Evolutionary conservation across 2,888 invertebrate species (phyloP), one percentile per base, ranked within the genome.

Genomic region (Drosophila testacea): DNA sequence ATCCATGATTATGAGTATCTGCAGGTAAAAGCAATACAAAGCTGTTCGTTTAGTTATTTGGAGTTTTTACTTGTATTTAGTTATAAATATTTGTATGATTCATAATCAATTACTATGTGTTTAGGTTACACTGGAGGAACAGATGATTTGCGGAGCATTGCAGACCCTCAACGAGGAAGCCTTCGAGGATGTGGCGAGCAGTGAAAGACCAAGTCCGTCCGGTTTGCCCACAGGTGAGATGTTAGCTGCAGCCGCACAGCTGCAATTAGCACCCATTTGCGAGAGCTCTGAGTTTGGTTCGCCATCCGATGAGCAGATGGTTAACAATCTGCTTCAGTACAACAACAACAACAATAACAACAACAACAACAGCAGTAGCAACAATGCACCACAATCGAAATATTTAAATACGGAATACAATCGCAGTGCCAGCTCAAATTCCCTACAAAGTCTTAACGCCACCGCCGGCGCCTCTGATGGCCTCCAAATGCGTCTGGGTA

Each of bases 101-200:
- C 13, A 9, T 36, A 22, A 41, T 39, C 7, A 11, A 44, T 34
- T 4, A 13, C 6, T 27, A 6, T 42, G 16, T 30, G 92, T 90
- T 22, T 38, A 98, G 98, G 97, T 98, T 64, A 98, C 98, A 0
- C 94, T 98, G 81, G 98, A 98, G 93, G 98, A 98, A 91, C 97
- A 98, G 93, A 97, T 97, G 97, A 98, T 98, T 80, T 97, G 97
- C 93, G 98, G 98, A 71, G 97, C 98, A 2, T 93, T 98, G 67
- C 97, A 98, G 93, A 97, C 97, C 0, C 94, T 98, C 36, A 98
- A 97, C 93, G 98, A 98, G 93, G 98, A 98, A 93, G 98, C 98
- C 6, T 95, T 96, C 92, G 98, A 98, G 93, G 98, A 98, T 93
- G 97, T 97, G 46, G 93, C 96, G 80, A 96, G 96, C 91, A 96